phyloP scores from a whole-genome alignment of 2,113 vertebrate genomes.

The Serilophus lunatus region DNA sequence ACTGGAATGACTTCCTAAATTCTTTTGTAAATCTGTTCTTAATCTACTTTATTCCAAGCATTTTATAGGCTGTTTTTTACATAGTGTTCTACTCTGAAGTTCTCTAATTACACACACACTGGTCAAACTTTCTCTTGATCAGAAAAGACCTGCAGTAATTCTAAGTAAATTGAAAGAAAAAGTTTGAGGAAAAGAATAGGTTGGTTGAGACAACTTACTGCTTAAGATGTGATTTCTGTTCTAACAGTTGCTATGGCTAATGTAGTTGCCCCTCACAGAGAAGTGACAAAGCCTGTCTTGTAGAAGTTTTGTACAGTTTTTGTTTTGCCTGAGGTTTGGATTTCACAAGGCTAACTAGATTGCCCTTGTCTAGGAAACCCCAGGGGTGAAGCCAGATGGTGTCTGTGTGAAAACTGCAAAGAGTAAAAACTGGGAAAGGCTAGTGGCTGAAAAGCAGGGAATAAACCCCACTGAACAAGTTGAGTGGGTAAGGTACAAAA shows the following conservation, averaged over 20 bases:
- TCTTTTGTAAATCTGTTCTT: slow-evolving; percentile 50
- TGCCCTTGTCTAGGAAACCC: slow-evolving; percentile 14
- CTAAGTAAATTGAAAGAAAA: background rate
- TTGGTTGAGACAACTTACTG: background rate
- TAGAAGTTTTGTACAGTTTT: background rate
- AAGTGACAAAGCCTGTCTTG: background rate
- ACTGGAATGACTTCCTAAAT: slow-evolving; percentile 52
- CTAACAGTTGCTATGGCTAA: background rate
- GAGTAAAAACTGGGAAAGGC: background rate
- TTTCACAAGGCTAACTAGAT: slow-evolving; percentile 49
- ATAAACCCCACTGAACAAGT: background rate
- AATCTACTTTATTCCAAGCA: slow-evolving; percentile 36
- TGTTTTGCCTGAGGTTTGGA: slow-evolving; percentile 14
- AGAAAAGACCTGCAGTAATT: background rate
- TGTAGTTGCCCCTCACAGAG: background rate
- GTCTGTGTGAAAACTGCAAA: background rate
- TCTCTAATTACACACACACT: background rate
- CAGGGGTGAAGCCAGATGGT: background rate
- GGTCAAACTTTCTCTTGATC: slow-evolving; percentile 33
- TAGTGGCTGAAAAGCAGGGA: background rate
- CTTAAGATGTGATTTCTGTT: background rate
- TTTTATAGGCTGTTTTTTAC: slow-evolving; percentile 28
- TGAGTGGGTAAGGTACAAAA: background rate
- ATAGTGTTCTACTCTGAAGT: background rate
- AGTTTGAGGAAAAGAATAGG: background rate